Evolutionary conservation across 92 coral and sea anemone genomes (phyloP).

Genomic region (Heliopora coerulea): DNA sequence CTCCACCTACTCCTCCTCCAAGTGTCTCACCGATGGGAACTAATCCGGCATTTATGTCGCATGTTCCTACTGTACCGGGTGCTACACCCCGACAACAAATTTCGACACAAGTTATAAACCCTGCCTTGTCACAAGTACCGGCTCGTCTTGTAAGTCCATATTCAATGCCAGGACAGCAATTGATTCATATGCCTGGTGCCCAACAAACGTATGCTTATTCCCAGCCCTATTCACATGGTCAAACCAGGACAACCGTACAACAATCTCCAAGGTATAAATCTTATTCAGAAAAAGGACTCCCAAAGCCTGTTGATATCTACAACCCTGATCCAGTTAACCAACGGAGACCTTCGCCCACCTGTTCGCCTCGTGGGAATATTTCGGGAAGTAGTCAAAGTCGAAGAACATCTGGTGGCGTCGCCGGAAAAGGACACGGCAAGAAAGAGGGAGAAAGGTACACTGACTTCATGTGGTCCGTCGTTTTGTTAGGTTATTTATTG

Average conservation of each 20-base stretch:
- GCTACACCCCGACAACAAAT: slow-evolving; percentile 32
- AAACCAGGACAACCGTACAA: slow-evolving; percentile 20
- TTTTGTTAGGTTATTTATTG: too few species aligned
- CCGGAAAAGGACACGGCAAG: slow-evolving; percentile 27
- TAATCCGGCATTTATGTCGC: slow-evolving; percentile 14
- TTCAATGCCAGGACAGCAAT: slow-evolving; percentile 24
- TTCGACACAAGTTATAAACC: slow-evolving; percentile 28
- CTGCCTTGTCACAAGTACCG: slow-evolving; percentile 18
- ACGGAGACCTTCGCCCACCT: slow-evolving; percentile 22
- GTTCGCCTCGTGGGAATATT: slow-evolving; percentile 23
- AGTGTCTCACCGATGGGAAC: slow-evolving; percentile 74
- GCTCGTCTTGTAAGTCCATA: slow-evolving; percentile 36
- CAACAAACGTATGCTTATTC: slow-evolving; percentile 31
- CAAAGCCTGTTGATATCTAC: slow-evolving; percentile 29
- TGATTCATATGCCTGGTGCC: slow-evolving; percentile 26
- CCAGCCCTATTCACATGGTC: slow-evolving; percentile 25
- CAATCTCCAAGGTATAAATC: slow-evolving; percentile 25
- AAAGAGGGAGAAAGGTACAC: slow-evolving; percentile 28
- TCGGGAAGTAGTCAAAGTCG: slow-evolving; percentile 15
- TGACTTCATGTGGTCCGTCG: too few species aligned
- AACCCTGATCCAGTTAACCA: slow-evolving; percentile 15
- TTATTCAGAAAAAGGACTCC: slow-evolving; percentile 21
- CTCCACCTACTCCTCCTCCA: slow-evolving; percentile 94
- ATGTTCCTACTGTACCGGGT: slow-evolving; percentile 31
- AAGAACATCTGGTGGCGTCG: slow-evolving; percentile 23